Base-by-base conservation (phyloP, 2,888 invertebrate genomes). In the Diadegma fenestrale region DNA sequence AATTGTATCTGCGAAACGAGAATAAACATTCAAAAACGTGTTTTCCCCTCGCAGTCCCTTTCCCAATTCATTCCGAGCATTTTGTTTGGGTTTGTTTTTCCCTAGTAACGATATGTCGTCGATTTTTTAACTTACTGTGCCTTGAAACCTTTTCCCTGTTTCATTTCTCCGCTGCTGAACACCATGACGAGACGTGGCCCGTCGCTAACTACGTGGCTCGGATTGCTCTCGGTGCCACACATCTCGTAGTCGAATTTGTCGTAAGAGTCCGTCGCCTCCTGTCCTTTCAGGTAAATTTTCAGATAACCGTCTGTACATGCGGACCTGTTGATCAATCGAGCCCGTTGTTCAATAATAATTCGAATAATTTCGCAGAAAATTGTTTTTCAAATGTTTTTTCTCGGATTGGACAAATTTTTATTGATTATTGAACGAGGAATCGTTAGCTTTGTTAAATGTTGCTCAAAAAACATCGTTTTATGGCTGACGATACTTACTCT, bases 141-240 rank as follows among this genome's bases (percentile, higher is more conserved):
- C 94, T 98, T 98, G 93, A 99, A 99, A 81, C 99, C 98, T 71
- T 97, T 95, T 10, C 99, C 99, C 94, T 97, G 97, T 73, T 88
- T 88, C 80, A 97, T 95, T 91, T 98, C 98, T 2, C 98, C 98
- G 77, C 98, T 98, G 94, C 98, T 98, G 94, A 99, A 99, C 72
- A 99, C 98, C 96, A 99, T 97, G 66, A 99, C 98, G 86, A 99
- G 96, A 73, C 99, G 95, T 4, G 99, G 99, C 1, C 99, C 98
- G 93, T 98, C 98, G 76, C 98, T 98, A 85, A 97, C 96, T 86
- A 98, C 96, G 58, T 96, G 95, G 77, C 96, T 96, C n/a, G 98
- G 98, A 92, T 96, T 96, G 80, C 95, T 95, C 80, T 95, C 95
- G 89, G 96, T 96, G 17, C 99, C 99, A 94, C 99, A 99, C 92